Evolutionary conservation across 1,140 invertebrate species (phyloP), one percentile per base, ranked within the genome.

Genomic region (Eueides isabella): DNA sequence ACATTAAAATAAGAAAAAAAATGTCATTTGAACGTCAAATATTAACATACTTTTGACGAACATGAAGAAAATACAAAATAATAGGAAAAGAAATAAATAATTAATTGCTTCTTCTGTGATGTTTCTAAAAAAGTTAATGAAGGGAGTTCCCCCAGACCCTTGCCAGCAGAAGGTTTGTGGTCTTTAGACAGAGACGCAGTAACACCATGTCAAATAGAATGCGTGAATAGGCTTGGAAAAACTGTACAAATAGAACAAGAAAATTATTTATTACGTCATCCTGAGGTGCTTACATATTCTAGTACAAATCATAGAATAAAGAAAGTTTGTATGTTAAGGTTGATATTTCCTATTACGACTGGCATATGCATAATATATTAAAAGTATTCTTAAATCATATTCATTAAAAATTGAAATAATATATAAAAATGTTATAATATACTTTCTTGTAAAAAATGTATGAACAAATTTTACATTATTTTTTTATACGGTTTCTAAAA

Each of bases 231-330:
- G 38, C 31, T 92, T 9, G 87, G 84, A 1, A 83, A 71, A 16
- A 81, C 85, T 2, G 73, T 89, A 44, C 88, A 89, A 63, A 35
- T 87, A 19, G 88, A 89, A 67, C 87, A 90, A 55, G 85, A 89
- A 64, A 76, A 85, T 1, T 92, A 89, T 73, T 71, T 92, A 41
- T 77, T 74, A 6, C 74, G 79, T 26, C 87, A 90, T 70, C 84
- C 88, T 30, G 85, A 90, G 84, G 88, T 75, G 44, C 44, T 55
- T 44, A 44, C n/a, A n/a, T 38, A 38, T 9, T 44, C 2, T 44
- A 7, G 19, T 19, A 19, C 6, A 44, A 44, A n/a, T 16, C n/a
- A 19, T 2, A 19, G 19, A 44, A 44, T 9, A 44, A 44, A 41
- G n/a, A 41, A 44, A 44, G 41, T n/a, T 44, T 7, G 16, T 7